Evolutionary conservation across 1,140 invertebrate genomes (phyloP).

Genomic region (Aphaenogaster ashmeadi): DNA sequence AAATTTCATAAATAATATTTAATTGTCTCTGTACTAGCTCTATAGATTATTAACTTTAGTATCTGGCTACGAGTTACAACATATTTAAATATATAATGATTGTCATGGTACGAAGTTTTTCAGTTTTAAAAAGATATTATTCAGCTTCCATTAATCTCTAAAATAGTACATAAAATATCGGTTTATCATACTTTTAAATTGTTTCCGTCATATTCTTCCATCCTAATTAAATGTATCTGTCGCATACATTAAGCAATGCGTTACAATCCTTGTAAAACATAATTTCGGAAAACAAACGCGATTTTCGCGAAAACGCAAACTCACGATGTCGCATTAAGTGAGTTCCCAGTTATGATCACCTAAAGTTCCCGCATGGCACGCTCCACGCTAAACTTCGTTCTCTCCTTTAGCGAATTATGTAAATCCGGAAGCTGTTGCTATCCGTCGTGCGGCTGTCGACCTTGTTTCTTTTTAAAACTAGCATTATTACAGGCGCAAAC

Average conservation of each 20-base stretch:
- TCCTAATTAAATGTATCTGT: background rate
- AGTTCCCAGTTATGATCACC: conserved; percentile 76
- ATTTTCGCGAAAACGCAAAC: conserved; percentile 57
- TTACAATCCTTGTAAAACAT: conserved; percentile 60
- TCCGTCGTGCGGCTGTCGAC: conserved; percentile 34
- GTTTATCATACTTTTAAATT: background rate
- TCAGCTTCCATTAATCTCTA: background rate
- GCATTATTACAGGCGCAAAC: conserved; percentile 52
- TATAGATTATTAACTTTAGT: background rate
- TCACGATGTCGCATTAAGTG: conserved; percentile 70
- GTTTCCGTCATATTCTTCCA: background rate
- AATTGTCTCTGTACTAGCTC: background rate
- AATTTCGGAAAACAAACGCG: conserved; percentile 70
- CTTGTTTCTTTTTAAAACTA: conserved; percentile 34
- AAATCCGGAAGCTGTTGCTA: conserved; percentile 69
- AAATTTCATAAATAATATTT: conserved; percentile 11
- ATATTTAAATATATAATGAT: background rate
- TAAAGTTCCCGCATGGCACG: conserved; percentile 71
- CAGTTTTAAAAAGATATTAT: background rate
- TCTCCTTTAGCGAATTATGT: conserved; percentile 72
- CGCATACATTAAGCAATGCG: conserved; percentile 44
- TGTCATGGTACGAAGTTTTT: background rate
- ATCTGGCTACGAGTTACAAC: background rate
- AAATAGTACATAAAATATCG: background rate
- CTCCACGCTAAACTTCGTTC: conserved; percentile 66